A percentile compares a stretch with the other conserved stretches of the same genome.
These are phyloP conservation scores for Neomonachus schauinslandi DNA, from an alignment of 2,113 vertebrate species.

Conservation along the genomic window DNA sequence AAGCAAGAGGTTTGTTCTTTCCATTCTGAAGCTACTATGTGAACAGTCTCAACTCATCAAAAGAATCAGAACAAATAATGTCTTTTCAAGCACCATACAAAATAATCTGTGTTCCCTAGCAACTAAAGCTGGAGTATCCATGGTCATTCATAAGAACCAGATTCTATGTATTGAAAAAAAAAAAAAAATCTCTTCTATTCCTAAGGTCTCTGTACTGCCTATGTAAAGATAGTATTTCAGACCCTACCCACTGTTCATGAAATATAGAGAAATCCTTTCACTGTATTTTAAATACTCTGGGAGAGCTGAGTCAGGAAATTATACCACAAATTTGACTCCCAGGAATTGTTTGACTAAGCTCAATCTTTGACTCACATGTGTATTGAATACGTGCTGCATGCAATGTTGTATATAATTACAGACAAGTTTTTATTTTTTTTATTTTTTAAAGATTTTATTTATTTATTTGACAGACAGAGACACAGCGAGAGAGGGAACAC, in stretches of 20 bases:
- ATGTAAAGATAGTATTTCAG: background rate
- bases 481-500: no score
- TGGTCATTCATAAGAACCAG: background rate
- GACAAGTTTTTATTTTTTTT: background rate
- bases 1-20: background rate
- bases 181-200: background rate
- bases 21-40: background rate
- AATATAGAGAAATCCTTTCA: background rate
- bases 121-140: background rate
- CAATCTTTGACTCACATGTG: background rate
- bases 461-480: no score
- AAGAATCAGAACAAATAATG: conserved; percentile 6
- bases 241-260: background rate
- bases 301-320: background rate
- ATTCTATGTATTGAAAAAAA: background rate
- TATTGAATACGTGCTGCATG: background rate
- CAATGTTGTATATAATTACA: background rate
- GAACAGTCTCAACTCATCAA: background rate
- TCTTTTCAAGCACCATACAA: background rate
- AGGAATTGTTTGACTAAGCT: background rate
- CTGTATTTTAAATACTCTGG: background rate
- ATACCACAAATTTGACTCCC: background rate
- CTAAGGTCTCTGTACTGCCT: background rate
- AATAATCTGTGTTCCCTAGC: background rate
- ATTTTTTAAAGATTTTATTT: no score